Evolutionary conservation across 1,140 invertebrate species (phyloP), one percentile per base, ranked within the genome.

Genomic region (Aphis gossypii): DNA sequence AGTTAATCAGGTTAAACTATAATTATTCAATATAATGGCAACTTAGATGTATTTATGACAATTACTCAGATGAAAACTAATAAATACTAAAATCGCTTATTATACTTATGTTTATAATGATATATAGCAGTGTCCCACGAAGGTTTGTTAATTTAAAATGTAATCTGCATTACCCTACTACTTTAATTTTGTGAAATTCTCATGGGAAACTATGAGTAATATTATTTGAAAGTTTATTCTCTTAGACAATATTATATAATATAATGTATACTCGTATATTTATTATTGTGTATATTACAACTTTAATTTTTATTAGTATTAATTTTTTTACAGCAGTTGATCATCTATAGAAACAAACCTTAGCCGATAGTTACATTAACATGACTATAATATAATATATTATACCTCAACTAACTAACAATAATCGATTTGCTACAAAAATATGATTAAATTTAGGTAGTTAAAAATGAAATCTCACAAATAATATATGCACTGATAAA

Each of bases 141-240:
- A 76, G 14, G 60, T 18, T 35, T 76, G n/a, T 76, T n/a, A 76
- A n/a, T 76, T 76, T 76, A 76, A 76, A 76, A 76, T 76, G 60
- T 35, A 76, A 76, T 76, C 60, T 76, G n/a, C 60, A 18, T 76
- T 76, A n/a, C 14, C 30, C 14, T 9, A 35, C 30, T n/a, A 76
- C 14, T 76, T 76, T 2, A 76, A 76, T n/a, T 76, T 76, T 35
- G 14, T n/a, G 60, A 76, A 76, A 76, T 76, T 1, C 60, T 76
- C 60, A n/a, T 76, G 60, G 60, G 60, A 76, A 76, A 76, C 60
- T 76, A 35, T 76, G 60, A n/a, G 30, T n/a, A 68, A n/a, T 68
- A 68, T 76, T 76, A 76, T 76, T 76, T 76, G 14, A 76, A 76
- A n/a, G 60, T 76, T 76, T 76, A 76, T 35, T 76, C n/a, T 76